Base-by-base conservation (phyloP, 2,797 vertebrate genomes). In the Salmo trutta region DNA sequence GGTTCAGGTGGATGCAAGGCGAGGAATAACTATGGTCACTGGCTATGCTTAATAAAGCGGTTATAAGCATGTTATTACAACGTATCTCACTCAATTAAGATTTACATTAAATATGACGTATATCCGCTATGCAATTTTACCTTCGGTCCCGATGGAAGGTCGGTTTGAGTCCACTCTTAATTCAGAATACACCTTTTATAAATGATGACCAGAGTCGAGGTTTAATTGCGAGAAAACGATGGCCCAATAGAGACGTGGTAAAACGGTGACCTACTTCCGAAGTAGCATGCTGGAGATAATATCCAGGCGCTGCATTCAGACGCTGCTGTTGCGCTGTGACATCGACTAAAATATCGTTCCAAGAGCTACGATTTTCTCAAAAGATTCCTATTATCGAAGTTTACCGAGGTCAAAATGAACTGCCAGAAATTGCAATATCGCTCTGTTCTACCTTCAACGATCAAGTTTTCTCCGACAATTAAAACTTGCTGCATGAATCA, bases 221-320 rank as follows among this genome's bases (percentile, higher is more conserved):
- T 36, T 73, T 67, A 89, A 75, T 84, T 66, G 81, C 85, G 82
- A 82, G 80, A 86, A 89, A 89, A 88, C 79, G 88, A 84, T 89
- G 83, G 84, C 74, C 90, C 27, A 88, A 70, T 83, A 91, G 86
- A 89, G 82, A 84, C 92, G 85, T 92, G 91, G 88, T 83, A 91
- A 85, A 93, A 91, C 93, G 92, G 92, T 95, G 95, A 95, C 95
- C 95, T 95, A 95, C 94, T 95, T 95, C 93, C 92, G 92, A 94
- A 95, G 93, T 90, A 92, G 91, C 93, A 89, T 81, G 91, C 91
- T 89, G 91, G 89, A 93, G 93, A 94, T 93, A 88, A 93, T 93
- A 93, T 94, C 91, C 93, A 93, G 93, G 92, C 93, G 93, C 93
- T 93, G 91, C 90, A 17, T 82, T 84, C 75, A 80, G 80, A 88